These are phyloP conservation scores for Platichthys stellatus DNA, from an alignment of 2,113 vertebrate genomes.

Conservation along the genomic window DNA sequence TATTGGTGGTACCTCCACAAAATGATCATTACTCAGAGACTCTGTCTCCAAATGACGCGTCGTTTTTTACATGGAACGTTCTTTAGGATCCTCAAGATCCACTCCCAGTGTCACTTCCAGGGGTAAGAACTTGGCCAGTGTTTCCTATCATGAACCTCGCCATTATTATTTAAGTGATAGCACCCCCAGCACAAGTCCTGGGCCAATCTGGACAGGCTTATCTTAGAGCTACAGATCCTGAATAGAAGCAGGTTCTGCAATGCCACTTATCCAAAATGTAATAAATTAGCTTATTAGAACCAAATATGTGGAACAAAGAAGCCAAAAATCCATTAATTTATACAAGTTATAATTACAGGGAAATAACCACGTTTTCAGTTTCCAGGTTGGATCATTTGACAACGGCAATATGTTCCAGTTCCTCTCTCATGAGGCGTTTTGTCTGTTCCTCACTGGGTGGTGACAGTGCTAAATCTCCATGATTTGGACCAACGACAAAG, in stretches of 20 bases:
- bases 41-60: too few relatives aligned
- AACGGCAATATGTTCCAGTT: constrained; percentile 2
- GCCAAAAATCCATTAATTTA: constrained; percentile 27
- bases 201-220: too few relatives aligned
- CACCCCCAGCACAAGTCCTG: too few relatives aligned
- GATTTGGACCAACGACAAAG: constrained; percentile 49
- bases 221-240: neutral
- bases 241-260: neutral
- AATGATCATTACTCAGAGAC: too few relatives aligned
- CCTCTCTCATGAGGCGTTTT: constrained; percentile 9
- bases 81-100: too few relatives aligned
- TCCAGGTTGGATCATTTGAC: constrained; percentile 17
- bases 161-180: too few relatives aligned
- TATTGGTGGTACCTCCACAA: too few relatives aligned
- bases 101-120: too few relatives aligned
- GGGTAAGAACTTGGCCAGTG: too few relatives aligned
- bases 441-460: constrained; percentile 51
- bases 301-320: constrained; percentile 13
- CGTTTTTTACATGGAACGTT: too few relatives aligned
- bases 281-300: constrained; percentile 15
- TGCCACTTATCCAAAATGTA: constrained; percentile 3
- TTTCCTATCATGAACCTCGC: too few relatives aligned
- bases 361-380: constrained; percentile 31
- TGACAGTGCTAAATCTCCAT: constrained; percentile 27
- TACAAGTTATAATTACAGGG: neutral